These are phyloP conservation scores for Heliconius ethilla DNA, from an alignment of 2,888 invertebrate species.

Conservation along the genomic window DNA sequence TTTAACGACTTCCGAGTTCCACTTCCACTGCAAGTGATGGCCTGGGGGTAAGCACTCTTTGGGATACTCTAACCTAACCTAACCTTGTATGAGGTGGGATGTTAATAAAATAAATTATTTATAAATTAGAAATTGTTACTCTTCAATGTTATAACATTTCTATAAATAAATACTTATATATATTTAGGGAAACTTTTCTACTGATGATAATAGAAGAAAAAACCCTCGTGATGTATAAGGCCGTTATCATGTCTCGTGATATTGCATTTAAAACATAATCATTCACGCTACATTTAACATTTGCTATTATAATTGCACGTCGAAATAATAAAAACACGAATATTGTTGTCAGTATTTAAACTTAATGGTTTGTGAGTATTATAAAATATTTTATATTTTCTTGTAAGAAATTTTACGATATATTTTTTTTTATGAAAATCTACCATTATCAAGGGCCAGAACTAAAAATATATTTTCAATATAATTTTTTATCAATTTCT, in stretches of 20 bases:
- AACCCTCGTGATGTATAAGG: neutral
- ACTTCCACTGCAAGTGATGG: too few relatives aligned
- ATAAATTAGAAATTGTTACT: too few relatives aligned
- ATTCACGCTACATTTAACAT: neutral
- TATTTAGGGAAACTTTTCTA: neutral
- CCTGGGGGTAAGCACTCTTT: too few relatives aligned
- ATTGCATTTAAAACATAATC: conserved; percentile 4
- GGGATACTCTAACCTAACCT: too few relatives aligned
- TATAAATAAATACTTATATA: neutral
- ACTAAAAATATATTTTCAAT: too few relatives aligned
- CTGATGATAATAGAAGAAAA: neutral
- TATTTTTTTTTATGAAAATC: too few relatives aligned
- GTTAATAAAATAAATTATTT: too few relatives aligned
- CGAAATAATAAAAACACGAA: conserved; percentile 1
- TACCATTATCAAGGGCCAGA: too few relatives aligned
- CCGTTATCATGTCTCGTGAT: neutral
- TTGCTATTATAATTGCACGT: conserved; percentile 20
- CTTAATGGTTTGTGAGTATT: neutral
- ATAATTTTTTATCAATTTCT: too few relatives aligned
- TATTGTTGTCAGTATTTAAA: neutral
- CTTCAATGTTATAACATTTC: too few relatives aligned
- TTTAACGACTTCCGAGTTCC: too few relatives aligned
- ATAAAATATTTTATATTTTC: neutral
- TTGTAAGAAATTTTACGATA: neutral
- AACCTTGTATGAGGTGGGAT: too few relatives aligned